Base-by-base conservation (phyloP, 2,797 vertebrate genomes). In the Hapalemur alaotrensis region DNA sequence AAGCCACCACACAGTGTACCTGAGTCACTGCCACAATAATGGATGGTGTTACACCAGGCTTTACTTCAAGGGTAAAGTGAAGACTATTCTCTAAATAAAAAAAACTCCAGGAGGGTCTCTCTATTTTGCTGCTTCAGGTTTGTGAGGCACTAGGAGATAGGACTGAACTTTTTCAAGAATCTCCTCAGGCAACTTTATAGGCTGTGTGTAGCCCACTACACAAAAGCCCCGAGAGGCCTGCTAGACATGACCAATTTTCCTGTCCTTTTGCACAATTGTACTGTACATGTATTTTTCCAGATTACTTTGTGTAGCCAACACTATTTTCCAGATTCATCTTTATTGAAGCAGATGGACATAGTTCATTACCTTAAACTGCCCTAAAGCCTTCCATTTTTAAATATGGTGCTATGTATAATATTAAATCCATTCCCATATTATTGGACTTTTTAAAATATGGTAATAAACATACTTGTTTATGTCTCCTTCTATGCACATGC, bases 1-100 rank as follows among this genome's bases (percentile, higher is more conserved):
- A 50, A 94, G 70, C 61, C 95, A 61, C 38, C 93, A 96, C 69
- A 93, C 1, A 32, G 41, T 48, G 54, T 61, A 69, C 89, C 95
- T 79, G 93, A 95, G 67, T 97, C 89, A 95, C 72, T 3, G 14
- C 25, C 52, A 84, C 67, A 93, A 78, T 93, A 89, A 92, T 67
- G 65, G 73, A 59, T 54, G 48, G 25, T 80, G 3, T 38, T 63
- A 80, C 15, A 89, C n/a, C 35, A 61, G 13, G 52, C 28, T 90
- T 96, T 95, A 93, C 41, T 75, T 69, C 75, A 94, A 85, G 32
- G 14, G 2, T 87, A 85, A 88, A 81, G 18, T 84, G 28, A 85
- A 81, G 17, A 89, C 65, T 52, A 57, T 75, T 76, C 38, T 93
- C 13, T 69, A 69, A 69, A 35, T 69, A 69, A 46, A 88, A 46